Evolutionary conservation across 2,113 vertebrate genomes (phyloP), one percentile per base, ranked within the genome.

Genomic region (Dolichallabes microphthalmus): DNA sequence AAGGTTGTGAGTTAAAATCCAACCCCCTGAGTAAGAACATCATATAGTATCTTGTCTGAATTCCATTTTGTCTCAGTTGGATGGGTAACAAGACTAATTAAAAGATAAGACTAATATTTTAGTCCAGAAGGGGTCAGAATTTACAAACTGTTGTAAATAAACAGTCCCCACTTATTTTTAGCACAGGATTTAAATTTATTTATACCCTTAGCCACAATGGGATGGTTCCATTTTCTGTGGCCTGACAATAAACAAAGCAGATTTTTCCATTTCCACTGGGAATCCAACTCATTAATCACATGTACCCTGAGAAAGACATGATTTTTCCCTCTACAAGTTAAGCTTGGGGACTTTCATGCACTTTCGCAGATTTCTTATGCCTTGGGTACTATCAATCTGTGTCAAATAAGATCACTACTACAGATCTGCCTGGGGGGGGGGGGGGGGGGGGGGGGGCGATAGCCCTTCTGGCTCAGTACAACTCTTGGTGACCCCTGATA

Each of bases 341-440:
- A 82, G 58, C 83, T 64, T 78, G 74, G 74, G 83, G 78, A 85
- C 74, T 85, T 85, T 78, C 57, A 45, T 85, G 74, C 32, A 57
- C 63, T 74, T 83, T 61, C 45, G 53, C 30, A 57, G 61, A 85
- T 39, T 78, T 85, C 50, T 55, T 20, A 66, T 85, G 61, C 83
- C 83, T 6, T 64, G 74, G 83, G 74, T 55, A 52, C 83, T 57
- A 76, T 84, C 60, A 53, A 22, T 78, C 53, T 78, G 13, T 12
- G 53, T 55, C 50, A 57, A 66, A 78, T 57, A n/a, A 78, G 19
- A 63, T n/a, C 27, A 25, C 45, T 25, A 35, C n/a, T 30, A 39
- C 74, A 63, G 30, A 74, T 57, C 20, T 22, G 19, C 74, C 74
- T 15, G 15, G 22, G n/a, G 60, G 30, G 61, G 25, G 25, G 1